Evolutionary conservation across 2,113 vertebrate genomes (phyloP), one percentile per base, ranked within the genome.

Genomic region (Psilopsiagon aymara): DNA sequence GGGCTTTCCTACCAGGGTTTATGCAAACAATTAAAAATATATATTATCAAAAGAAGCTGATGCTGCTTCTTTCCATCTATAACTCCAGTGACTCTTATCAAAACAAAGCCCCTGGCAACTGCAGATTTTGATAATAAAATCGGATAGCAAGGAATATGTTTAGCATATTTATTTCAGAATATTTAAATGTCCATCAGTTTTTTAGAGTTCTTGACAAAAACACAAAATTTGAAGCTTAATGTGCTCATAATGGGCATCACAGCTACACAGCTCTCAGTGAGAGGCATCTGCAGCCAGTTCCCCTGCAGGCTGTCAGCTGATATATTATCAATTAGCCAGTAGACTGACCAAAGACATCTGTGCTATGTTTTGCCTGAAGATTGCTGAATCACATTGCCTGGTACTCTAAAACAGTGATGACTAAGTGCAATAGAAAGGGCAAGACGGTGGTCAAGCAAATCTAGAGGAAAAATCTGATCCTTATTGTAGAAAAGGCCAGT

Each of bases 341-440:
- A 75, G 80, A 73, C 64, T 92, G 82, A 69, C 88, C 82, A 77
- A 82, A 89, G 68, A 85, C 70, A 73, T 90, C 77, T 95, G 75
- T 86, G 66, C 44, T 73, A 17, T 28, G 31, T 87, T 89, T 78
- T 82, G 60, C 75, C 67, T 71, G 37, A 79, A 94, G 86, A 85
- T n/a, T 93, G 86, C 86, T 96, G 93, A 95, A 89, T 95, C 96
- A 95, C 35, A 11, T 59, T 75, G 49, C 43, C 52, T 75, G n/a
- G n/a, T 69, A 25, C 53, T 95, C 67, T 70, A 13, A 64, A 84
- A 39, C 63, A 47, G 39, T 57, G 29, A 76, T 92, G 88, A 93
- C 73, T 78, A 78, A 84, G 73, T 76, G 37, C 29, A 52, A 69
- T 66, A 84, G 76, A 83, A 94, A 86, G 39, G 70, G 43, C 37